Conservation (phyloP, 1,140 invertebrate species). For the Batillaria attramentaria region DNA sequence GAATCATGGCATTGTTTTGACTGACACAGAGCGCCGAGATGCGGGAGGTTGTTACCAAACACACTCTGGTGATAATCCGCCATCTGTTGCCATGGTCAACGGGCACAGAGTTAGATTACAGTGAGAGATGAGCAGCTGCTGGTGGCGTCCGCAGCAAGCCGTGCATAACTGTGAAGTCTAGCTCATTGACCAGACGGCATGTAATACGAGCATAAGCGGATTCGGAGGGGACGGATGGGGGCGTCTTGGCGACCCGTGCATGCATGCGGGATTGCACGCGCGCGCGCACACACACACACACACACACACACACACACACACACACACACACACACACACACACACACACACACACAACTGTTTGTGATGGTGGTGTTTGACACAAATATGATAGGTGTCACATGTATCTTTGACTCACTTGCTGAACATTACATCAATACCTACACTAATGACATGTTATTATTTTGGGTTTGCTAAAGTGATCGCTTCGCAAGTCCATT, state of each 20-base stretch:
- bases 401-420: too few relatives aligned
- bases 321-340: background rate
- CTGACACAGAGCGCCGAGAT: background rate
- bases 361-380: background rate
- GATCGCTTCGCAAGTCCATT: too few relatives aligned
- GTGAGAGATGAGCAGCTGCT: too few relatives aligned
- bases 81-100: too few relatives aligned
- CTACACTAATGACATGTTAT: too few relatives aligned
- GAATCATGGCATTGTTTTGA: background rate
- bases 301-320: background rate
- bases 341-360: background rate
- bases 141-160: too few relatives aligned
- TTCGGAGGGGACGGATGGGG: background rate
- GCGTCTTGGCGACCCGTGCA: background rate
- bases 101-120: too few relatives aligned
- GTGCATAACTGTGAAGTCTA: too few relatives aligned
- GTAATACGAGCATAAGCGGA: background rate
- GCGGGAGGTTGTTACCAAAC: too few relatives aligned
- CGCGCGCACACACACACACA: slow-evolving; percentile 13
- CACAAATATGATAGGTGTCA: background rate
- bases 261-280: background rate
- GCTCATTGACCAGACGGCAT: too few relatives aligned
- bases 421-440: background rate
- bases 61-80: too few relatives aligned
- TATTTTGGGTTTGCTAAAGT: too few relatives aligned